These are phyloP conservation scores for Chymomyza amoena DNA, from an alignment of 2,888 invertebrate genomes.

Conservation along the genomic window DNA sequence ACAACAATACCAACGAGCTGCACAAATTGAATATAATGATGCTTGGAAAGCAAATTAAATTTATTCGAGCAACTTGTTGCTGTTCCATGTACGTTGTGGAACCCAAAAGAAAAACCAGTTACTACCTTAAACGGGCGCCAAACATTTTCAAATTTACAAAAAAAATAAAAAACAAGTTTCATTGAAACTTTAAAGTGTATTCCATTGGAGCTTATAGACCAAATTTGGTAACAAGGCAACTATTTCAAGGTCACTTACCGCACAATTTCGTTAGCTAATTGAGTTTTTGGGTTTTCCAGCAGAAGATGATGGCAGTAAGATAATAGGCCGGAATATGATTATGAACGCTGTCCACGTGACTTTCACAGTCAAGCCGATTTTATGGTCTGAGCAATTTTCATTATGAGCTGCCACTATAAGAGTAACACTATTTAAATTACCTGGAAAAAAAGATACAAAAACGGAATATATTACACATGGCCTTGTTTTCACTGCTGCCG, in stretches of 20 bases:
- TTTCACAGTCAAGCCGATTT: not conserved
- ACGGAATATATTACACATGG: not conserved
- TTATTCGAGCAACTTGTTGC: slow-evolving; percentile 57
- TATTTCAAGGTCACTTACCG: slow-evolving; percentile 53
- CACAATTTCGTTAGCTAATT: not conserved
- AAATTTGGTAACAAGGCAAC: slow-evolving; percentile 45
- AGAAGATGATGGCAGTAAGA: slow-evolving; percentile 2
- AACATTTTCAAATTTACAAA: slow-evolving; percentile 10
- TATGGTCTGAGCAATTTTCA: not conserved
- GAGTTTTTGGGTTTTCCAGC: not conserved
- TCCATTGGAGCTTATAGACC: slow-evolving; percentile 40
- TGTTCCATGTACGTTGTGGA: slow-evolving; percentile 36
- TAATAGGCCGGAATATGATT: not conserved
- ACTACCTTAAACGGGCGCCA: slow-evolving; percentile 44
- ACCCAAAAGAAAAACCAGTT: slow-evolving; percentile 49
- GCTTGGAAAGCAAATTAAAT: slow-evolving; percentile 60
- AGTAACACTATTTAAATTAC: not conserved
- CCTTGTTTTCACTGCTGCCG: not conserved
- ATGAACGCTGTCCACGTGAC: not conserved
- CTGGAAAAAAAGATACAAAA: not conserved
- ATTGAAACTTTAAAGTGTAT: slow-evolving; percentile 35
- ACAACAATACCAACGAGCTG: slow-evolving; percentile 26
- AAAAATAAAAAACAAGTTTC: slow-evolving; percentile 1
- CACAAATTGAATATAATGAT: slow-evolving; percentile 55
- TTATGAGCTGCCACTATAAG: not conserved